Evolutionary conservation across 1,140 invertebrate species (phyloP), one percentile per base, ranked within the genome.

Genomic region (Atta cephalotes): DNA sequence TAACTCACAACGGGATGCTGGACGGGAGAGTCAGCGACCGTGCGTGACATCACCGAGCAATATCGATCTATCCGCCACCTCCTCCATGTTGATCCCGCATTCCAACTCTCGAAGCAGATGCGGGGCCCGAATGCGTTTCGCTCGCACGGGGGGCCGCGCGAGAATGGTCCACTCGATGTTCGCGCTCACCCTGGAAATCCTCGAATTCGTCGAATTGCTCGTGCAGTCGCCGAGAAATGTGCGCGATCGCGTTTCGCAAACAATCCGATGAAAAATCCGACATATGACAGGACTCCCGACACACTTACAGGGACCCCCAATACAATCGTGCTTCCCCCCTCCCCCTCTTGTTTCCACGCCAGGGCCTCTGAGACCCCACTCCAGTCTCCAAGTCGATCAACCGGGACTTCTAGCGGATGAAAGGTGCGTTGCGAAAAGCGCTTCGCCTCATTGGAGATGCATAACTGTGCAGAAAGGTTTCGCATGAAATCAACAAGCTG

Each of bases 1-100:
- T 45, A 45, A 70, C 92, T 93, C 87, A 92, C 86, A 76, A 88
- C 86, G 62, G 66, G 87, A 87, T 91, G 87, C 86, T 63, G 74
- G 81, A 85, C 76, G 74, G 72, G 87, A 89, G 84, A 88, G 92
- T 92, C 88, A 93, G 70, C 65, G 87, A 87, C 87, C 78, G 71
- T 85, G 88, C 60, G 74, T 89, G 88, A 93, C 90, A 93, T 93
- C 89, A 90, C 80, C 79, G 80, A 89, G 72, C 71, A 89, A 88
- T 90, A 91, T 91, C 88, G 91, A 92, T 92, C 85, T 90, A 90
- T 91, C 84, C 88, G 84, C 88, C 85, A 91, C 76, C 87, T 88
- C 87, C 92, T 91, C 93, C 93, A 93, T 93, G 92, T 93, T 93
- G 92, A 93, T 93, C 88, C 88, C 82, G 88, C 91, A 92, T 92